phyloP scores from a whole-genome alignment of 2,113 vertebrate species.

The Thalassarche chlororhynchos region DNA sequence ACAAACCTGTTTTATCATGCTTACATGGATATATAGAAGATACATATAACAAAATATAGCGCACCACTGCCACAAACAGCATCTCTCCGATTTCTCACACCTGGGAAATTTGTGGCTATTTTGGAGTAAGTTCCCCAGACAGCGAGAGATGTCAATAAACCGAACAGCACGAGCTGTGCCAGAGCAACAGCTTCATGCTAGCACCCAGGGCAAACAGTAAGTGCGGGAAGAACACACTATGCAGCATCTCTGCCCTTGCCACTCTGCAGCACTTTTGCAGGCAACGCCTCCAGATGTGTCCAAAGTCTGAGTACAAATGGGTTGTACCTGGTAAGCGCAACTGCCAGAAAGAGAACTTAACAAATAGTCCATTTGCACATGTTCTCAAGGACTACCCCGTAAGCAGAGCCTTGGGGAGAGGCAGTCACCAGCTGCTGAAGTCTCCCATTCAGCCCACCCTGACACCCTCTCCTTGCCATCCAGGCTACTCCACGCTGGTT shows the following conservation, averaged over 20 bases:
- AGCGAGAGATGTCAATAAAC: background rate
- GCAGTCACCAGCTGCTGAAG: background rate
- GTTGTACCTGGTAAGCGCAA: background rate
- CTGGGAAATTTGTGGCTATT: background rate
- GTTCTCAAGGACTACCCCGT: background rate
- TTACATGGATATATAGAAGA: background rate
- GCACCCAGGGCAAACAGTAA: background rate
- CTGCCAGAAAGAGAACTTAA: background rate
- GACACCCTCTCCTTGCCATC: background rate
- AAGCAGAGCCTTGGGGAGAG: background rate
- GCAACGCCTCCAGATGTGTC: background rate
- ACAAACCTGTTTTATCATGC: background rate
- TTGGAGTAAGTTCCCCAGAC: background rate
- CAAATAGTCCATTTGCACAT: background rate
- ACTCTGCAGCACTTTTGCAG: background rate
- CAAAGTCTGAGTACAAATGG: background rate
- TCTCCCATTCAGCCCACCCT: background rate
- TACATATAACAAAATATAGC: background rate
- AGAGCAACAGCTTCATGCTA: background rate
- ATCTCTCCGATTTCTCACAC: background rate
- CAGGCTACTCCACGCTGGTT: background rate
- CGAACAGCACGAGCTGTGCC: background rate
- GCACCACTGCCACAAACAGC: background rate
- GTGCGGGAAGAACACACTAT: background rate
- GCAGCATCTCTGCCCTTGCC: background rate